A percentile compares a stretch with the other conserved stretches of the same genome.
Evolutionary conservation across 2,888 invertebrate species (phyloP).

Genomic region (Lottia scabra): DNA sequence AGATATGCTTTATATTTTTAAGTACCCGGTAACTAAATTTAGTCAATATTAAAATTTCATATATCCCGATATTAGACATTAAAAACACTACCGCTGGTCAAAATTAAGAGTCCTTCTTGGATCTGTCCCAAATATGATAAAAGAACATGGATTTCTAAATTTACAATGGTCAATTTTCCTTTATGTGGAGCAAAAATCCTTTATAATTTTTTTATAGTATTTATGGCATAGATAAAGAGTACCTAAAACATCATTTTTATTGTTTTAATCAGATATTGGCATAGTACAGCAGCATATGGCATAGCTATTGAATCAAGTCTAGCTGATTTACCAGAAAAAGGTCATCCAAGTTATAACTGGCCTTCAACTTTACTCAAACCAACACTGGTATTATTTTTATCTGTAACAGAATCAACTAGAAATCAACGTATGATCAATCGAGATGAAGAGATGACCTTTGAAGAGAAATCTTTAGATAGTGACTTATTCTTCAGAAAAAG

Average conservation of each 20-base stretch:
- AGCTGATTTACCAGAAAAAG: slow-evolving; percentile 36
- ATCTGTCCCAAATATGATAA: too few relatives aligned
- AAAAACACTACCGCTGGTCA: too few relatives aligned
- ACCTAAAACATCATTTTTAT: background rate
- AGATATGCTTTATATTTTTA: too few relatives aligned
- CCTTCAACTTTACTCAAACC: slow-evolving; percentile 48
- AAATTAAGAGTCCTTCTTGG: too few relatives aligned
- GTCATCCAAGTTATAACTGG: slow-evolving; percentile 45
- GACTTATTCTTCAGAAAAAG: slow-evolving; percentile 45
- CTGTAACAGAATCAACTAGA: slow-evolving; percentile 45
- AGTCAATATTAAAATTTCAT: too few relatives aligned
- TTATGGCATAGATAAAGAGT: too few relatives aligned
- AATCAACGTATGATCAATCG: slow-evolving; percentile 35
- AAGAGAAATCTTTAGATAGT: slow-evolving; percentile 42
- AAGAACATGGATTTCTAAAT: too few relatives aligned
- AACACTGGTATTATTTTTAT: slow-evolving; percentile 44
- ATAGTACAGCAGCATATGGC: slow-evolving; percentile 54
- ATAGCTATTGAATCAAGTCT: slow-evolving; percentile 47
- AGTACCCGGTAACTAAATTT: too few relatives aligned
- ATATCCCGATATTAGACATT: too few relatives aligned
- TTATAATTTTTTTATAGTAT: too few relatives aligned
- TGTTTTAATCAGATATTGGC: slow-evolving; percentile 44
- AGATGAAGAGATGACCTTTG: slow-evolving; percentile 37
- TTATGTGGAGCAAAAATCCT: too few relatives aligned
- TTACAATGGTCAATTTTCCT: too few relatives aligned